phyloP scores from a whole-genome alignment of 1,140 invertebrate species.

The Drosophila busckii region DNA sequence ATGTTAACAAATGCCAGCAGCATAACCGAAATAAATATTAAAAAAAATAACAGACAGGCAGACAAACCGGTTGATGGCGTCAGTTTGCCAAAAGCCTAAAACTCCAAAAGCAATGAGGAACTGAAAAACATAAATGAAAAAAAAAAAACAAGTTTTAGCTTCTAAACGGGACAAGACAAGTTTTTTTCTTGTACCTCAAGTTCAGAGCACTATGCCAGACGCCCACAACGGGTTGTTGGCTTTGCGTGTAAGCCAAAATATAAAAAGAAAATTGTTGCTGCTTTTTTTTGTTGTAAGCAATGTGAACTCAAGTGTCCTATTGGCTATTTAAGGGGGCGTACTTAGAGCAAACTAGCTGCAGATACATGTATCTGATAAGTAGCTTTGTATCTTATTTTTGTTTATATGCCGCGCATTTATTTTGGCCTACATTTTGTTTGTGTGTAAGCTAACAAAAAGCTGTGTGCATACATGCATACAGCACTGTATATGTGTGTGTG shows the following conservation, averaged over 20 bases:
- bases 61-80: constrained; percentile 69
- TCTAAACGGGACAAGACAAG: constrained; percentile 7
- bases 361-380: constrained; percentile 38
- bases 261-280: too few relatives aligned
- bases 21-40: constrained; percentile 47
- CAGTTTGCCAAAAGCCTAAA: constrained; percentile 55
- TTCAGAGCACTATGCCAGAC: constrained; percentile 14
- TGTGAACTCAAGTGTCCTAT: constrained; percentile 62
- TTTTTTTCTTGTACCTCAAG: constrained; percentile 36
- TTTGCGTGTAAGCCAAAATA: too few relatives aligned
- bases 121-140: constrained; percentile 7
- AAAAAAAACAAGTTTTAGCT: constrained; percentile 36
- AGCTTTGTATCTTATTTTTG: constrained; percentile 26
- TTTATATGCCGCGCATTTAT: constrained; percentile 48
- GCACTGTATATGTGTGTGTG: background rate
- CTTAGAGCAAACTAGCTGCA: too few relatives aligned
- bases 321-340: too few relatives aligned
- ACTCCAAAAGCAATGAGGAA: constrained; percentile 33
- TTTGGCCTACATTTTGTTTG: constrained; percentile 53
- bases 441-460: too few relatives aligned
- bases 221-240: background rate
- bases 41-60: constrained; percentile 32
- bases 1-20: constrained; percentile 39
- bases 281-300: too few relatives aligned
- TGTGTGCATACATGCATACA: background rate